These are phyloP conservation scores for Heliconius sara DNA, from an alignment of 2,888 invertebrate genomes.

Conservation along the genomic window DNA sequence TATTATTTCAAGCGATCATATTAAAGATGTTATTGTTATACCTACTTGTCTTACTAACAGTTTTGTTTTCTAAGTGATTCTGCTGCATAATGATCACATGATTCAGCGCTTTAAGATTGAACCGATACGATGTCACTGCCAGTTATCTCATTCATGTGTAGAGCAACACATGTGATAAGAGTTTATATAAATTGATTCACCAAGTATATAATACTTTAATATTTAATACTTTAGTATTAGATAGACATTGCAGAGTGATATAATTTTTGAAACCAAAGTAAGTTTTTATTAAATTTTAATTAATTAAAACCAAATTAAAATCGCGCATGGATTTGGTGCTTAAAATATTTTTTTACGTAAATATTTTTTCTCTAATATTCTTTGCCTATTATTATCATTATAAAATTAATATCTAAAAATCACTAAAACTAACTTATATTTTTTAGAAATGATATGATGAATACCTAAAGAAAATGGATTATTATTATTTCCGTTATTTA, in stretches of 20 bases:
- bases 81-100: neutral
- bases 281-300: neutral
- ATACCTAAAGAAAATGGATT: neutral
- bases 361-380: no score
- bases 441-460: neutral
- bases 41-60: neutral
- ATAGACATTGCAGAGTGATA: neutral
- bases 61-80: neutral
- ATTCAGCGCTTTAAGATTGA: neutral
- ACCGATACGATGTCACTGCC: neutral
- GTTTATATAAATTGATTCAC: constrained; percentile 13
- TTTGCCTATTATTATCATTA: no score
- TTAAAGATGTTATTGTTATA: neutral
- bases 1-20: no score
- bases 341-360: neutral
- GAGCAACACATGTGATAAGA: constrained; percentile 11
- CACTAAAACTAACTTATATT: neutral
- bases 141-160: constrained; percentile 15
- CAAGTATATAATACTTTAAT: neutral
- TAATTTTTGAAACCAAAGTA: neutral
- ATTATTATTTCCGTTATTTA: neutral
- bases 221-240: neutral
- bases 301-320: neutral
- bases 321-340: neutral
- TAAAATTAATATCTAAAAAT: no score